phyloP scores from a whole-genome alignment of 2,888 invertebrate species.

The Limnephilus marmoratus region DNA sequence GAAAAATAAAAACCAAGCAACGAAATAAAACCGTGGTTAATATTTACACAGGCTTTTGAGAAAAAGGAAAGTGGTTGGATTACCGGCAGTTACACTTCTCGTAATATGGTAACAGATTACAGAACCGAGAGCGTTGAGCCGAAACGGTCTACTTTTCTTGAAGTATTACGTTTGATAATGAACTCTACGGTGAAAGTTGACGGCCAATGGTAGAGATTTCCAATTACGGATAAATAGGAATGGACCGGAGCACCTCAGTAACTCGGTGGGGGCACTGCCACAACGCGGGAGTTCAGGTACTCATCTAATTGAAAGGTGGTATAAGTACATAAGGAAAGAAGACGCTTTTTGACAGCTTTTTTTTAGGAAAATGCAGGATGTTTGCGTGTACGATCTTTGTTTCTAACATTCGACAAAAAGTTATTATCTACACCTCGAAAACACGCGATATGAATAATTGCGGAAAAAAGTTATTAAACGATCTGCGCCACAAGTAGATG shows the following conservation, averaged over 20 bases:
- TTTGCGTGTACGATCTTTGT: neutral
- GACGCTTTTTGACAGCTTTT: neutral
- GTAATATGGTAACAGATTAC: neutral
- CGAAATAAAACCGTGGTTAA: neutral
- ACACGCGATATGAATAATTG: neutral
- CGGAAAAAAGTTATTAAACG: neutral
- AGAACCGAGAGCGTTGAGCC: neutral
- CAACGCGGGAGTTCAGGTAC: neutral
- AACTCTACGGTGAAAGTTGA: slow-evolving; percentile 59
- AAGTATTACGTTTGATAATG: slow-evolving; percentile 61
- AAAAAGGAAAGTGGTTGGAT: slow-evolving; percentile 39
- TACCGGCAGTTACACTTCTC: neutral
- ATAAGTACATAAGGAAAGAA: neutral
- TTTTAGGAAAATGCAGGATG: neutral
- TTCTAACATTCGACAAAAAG: neutral
- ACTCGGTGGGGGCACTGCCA: neutral
- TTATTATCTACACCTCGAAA: neutral
- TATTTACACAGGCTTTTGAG: neutral
- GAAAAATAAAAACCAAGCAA: neutral
- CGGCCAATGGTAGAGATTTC: slow-evolving; percentile 43
- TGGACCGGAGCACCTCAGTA: neutral
- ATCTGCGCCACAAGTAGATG: neutral
- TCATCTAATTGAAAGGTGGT: neutral
- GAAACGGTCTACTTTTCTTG: neutral
- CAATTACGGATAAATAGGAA: slow-evolving; percentile 48